Evolutionary conservation across 1,140 invertebrate species (phyloP), one percentile per base, ranked within the genome.

Genomic region (Trachymyrmex cornetzi): DNA sequence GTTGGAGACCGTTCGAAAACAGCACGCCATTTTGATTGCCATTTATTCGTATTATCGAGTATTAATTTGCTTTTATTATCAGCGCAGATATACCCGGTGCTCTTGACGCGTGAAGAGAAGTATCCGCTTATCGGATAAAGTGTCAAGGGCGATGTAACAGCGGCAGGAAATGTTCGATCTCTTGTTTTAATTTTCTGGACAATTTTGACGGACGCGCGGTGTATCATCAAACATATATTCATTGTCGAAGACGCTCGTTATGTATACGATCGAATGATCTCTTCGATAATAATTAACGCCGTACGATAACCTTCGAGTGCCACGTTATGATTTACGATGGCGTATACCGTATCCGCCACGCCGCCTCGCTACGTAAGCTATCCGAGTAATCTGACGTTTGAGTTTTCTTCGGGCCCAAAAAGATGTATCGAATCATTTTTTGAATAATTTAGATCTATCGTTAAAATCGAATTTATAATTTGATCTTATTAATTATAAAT

Each of bases 251-350:
- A 87, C 48, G 63, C 22, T 48, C 55, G 59, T 85, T 66, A 9
- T 57, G 50, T 16, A 50, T 72, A 69, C 67, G 55, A 88, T 89
- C 74, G 67, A 80, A 89, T 30, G 24, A 75, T 14, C 16, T 59
- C 57, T 24, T 22, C 38, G 5, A 34, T 34, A 72, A 82, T 67
- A 88, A 89, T 89, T 89, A 88, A 74, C 72, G 16, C 22, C 57
- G 64, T 30, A 79, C 67, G 88, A 89, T 89, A 89, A 88, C 88
- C 88, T 87, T 85, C 87, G 88, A 57, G 50, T 75, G 88, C 77
- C 61, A 74, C 66, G 64, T 71, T 81, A 38, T 69, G 30, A 74
- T 50, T 89, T 88, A 85, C 88, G 72, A 38, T 7, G 38, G 38
- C 1, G 19, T 5, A 6, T 1, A 30, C 38, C 48, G 82, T 57